Conservation (phyloP, 2,113 vertebrate genomes). For the Embiotoca jacksoni region DNA sequence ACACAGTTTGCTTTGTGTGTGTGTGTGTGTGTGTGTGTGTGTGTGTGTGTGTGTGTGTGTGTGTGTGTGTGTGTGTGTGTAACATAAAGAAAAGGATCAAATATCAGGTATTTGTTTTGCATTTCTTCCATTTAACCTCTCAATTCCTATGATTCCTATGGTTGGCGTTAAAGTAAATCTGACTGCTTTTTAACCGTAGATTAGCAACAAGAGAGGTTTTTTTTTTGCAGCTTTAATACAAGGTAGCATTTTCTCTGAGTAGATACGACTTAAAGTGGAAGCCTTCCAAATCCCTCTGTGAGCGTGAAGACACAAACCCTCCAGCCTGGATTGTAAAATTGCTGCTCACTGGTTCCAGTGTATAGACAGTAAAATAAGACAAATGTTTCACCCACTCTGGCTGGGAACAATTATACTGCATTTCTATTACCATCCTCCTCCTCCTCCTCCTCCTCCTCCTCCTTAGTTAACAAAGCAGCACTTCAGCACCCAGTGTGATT, state of each 20-base stretch:
- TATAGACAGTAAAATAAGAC: conserved; percentile 66
- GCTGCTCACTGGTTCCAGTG: conserved; percentile 39
- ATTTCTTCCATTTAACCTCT: conserved; percentile 8
- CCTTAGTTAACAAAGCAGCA: conserved; percentile 77
- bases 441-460: conserved; percentile 61
- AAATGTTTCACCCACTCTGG: conserved; percentile 72
- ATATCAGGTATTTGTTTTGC: neutral
- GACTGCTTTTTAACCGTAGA: neutral
- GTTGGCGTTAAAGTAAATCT: neutral
- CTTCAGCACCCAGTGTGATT: conserved; percentile 75
- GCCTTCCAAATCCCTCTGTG: neutral
- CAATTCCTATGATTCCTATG: neutral
- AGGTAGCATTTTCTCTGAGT: neutral
- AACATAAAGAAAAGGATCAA: neutral
- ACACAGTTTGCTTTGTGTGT: conserved; percentile 12
- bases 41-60: conserved; percentile 3
- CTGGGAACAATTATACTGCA: conserved; percentile 74
- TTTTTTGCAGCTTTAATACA: neutral
- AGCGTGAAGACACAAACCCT: conserved; percentile 43
- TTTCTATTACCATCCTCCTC: conserved; percentile 76
- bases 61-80: neutral
- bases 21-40: conserved; percentile 1
- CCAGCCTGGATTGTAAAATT: conserved; percentile 50
- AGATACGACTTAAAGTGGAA: neutral
- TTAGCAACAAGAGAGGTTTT: neutral